A percentile compares a stretch with the other conserved stretches of the same genome.
Conservation (phyloP, 1,140 invertebrate species). For the Cepaea nemoralis region DNA sequence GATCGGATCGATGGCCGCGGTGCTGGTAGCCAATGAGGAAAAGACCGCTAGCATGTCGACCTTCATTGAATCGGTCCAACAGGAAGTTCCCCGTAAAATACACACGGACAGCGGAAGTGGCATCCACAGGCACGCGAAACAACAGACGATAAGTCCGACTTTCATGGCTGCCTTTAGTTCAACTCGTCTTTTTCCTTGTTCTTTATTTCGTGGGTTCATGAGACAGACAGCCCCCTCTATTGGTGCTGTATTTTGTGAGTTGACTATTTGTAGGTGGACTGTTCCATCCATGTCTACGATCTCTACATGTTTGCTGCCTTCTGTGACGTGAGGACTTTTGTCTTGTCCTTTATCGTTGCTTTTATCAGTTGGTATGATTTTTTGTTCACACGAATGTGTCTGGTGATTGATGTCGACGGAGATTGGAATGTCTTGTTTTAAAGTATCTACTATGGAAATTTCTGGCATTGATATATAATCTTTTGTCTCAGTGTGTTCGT, state of each 20-base stretch:
- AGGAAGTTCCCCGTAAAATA: neutral
- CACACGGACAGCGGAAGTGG: conserved; percentile 46
- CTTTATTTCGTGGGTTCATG: conserved; percentile 47
- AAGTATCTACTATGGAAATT: neutral
- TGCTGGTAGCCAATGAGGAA: conserved; percentile 29
- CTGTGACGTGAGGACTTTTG: neutral
- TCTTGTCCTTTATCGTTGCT: too few relatives aligned
- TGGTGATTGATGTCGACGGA: too few relatives aligned
- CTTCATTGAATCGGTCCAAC: neutral
- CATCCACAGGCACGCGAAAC: conserved; percentile 46
- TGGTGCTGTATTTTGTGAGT: neutral
- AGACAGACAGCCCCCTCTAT: conserved; percentile 50
- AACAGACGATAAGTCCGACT: conserved; percentile 47
- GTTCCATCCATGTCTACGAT: conserved; percentile 50
- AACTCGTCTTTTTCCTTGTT: conserved; percentile 45
- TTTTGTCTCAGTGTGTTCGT: neutral
- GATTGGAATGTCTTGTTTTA: neutral
- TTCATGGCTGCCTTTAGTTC: conserved; percentile 48
- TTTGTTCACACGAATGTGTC: too few relatives aligned
- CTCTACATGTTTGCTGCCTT: neutral
- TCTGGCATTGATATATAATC: neutral
- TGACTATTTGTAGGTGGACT: conserved; percentile 30
- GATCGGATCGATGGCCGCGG: conserved; percentile 39
- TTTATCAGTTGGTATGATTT: too few relatives aligned
- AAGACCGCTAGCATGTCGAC: conserved; percentile 24